A percentile compares a stretch with the other conserved stretches of the same genome.
These are phyloP conservation scores for Villa cingulata DNA, from an alignment of 2,888 invertebrate species.

Conservation along the genomic window DNA sequence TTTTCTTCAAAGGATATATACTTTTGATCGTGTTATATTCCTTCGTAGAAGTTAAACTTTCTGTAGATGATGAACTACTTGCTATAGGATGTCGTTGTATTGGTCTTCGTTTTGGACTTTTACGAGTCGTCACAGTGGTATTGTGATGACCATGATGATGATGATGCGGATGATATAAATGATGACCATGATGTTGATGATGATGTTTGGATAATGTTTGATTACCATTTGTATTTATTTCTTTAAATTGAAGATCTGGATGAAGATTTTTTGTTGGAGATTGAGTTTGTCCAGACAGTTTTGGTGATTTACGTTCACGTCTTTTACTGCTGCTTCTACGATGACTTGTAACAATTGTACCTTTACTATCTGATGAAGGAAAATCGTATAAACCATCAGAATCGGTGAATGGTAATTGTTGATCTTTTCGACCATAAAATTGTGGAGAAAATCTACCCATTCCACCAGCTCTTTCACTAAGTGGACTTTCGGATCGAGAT, in stretches of 20 bases:
- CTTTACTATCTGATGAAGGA: slow-evolving; percentile 58
- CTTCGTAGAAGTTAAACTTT: slow-evolving; percentile 42
- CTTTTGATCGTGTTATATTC: slow-evolving; percentile 28
- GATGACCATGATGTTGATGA: slow-evolving; percentile 15
- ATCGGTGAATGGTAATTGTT: slow-evolving; percentile 55
- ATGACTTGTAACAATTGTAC: slow-evolving; percentile 39
- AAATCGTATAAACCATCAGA: slow-evolving; percentile 70
- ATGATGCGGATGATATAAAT: slow-evolving; percentile 17
- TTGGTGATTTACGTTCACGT: slow-evolving; percentile 45
- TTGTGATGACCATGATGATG: slow-evolving; percentile 25
- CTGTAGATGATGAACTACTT: slow-evolving; percentile 47
- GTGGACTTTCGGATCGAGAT: slow-evolving; percentile 63
- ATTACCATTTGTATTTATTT: slow-evolving; percentile 16
- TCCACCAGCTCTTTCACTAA: slow-evolving; percentile 54
- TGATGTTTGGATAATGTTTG: slow-evolving; percentile 24
- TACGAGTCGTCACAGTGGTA: slow-evolving; percentile 37
- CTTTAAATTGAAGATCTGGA: slow-evolving; percentile 46
- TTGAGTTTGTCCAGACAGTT: slow-evolving; percentile 26
- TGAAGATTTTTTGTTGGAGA: slow-evolving; percentile 30
- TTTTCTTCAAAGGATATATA: slow-evolving; percentile 17
- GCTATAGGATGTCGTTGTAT: slow-evolving; percentile 40
- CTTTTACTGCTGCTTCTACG: slow-evolving; percentile 49
- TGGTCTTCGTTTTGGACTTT: slow-evolving; percentile 45
- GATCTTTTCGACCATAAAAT: slow-evolving; percentile 53
- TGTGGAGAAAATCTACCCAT: slow-evolving; percentile 55